Percentiles rank a stretch among this genome's conserved stretches.
Conservation (phyloP, 2,797 vertebrate species). For the Micropoecilia bifurca region DNA sequence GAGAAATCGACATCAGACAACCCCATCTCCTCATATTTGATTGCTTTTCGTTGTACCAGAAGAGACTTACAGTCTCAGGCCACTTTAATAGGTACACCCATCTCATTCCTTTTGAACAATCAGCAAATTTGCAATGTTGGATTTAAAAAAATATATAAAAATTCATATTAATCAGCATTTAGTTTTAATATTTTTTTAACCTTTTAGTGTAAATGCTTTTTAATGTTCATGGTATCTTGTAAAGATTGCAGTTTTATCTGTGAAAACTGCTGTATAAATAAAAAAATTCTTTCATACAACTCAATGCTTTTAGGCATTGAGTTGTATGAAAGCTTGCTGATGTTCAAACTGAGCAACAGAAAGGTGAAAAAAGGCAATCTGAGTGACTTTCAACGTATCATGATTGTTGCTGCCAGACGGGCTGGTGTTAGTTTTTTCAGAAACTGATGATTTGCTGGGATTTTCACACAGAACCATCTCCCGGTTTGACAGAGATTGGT, state of each 20-base stretch:
- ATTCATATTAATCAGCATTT: too few relatives aligned
- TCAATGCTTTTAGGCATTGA: not conserved
- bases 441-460: not conserved
- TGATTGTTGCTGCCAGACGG: conserved; percentile 3
- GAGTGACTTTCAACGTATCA: not conserved
- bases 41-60: not conserved
- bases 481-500: not conserved
- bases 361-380: not conserved
- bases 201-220: not conserved
- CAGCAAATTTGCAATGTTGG: not conserved
- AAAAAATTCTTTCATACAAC: not conserved
- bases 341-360: not conserved
- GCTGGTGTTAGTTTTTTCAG: not conserved
- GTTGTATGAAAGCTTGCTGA: not conserved
- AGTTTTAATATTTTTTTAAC: not conserved
- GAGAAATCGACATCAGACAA: conserved; percentile 8
- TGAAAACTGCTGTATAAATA: not conserved
- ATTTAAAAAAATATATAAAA: too few relatives aligned
- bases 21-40: not conserved
- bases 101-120: not conserved
- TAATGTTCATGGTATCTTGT: not conserved
- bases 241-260: not conserved
- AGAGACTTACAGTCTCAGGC: not conserved
- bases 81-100: not conserved
- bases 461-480: not conserved